A percentile compares a stretch with the other conserved stretches of the same genome.
Conservation (phyloP, 2,113 vertebrate genomes). For the Macaca nemestrina region DNA sequence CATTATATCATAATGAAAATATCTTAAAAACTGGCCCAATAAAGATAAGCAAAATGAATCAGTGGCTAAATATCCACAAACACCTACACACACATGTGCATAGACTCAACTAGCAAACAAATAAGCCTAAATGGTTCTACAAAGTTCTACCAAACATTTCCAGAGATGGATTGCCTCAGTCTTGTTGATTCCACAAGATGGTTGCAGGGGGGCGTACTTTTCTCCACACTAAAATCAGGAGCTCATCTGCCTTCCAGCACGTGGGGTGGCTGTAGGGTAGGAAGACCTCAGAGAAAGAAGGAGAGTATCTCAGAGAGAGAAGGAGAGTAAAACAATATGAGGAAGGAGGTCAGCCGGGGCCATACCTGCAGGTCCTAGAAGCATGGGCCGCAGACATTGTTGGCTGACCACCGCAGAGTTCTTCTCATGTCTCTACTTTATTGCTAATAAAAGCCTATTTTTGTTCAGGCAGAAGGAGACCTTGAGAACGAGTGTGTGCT, state of each 20-base stretch:
- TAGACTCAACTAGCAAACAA: background rate
- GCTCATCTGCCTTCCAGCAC: background rate
- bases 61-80: background rate
- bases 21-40: background rate
- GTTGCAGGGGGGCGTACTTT: background rate
- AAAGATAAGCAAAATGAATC: background rate
- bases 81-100: accelerated
- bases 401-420: background rate
- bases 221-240: accelerated
- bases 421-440: background rate
- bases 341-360: accelerated
- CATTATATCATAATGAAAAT: background rate
- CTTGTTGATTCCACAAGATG: background rate
- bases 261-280: too few species aligned
- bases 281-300: background rate
- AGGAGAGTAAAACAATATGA: background rate
- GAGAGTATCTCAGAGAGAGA: background rate
- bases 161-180: background rate
- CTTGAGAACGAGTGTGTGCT: background rate
- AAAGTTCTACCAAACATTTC: background rate
- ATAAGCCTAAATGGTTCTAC: background rate
- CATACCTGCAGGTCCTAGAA: background rate
- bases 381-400: background rate
- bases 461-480: background rate
- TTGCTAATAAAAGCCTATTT: background rate